A percentile compares a stretch with the other conserved stretches of the same genome.
phyloP scores from a whole-genome alignment of 2,888 invertebrate species.

The Lycocerus yunnanus region DNA sequence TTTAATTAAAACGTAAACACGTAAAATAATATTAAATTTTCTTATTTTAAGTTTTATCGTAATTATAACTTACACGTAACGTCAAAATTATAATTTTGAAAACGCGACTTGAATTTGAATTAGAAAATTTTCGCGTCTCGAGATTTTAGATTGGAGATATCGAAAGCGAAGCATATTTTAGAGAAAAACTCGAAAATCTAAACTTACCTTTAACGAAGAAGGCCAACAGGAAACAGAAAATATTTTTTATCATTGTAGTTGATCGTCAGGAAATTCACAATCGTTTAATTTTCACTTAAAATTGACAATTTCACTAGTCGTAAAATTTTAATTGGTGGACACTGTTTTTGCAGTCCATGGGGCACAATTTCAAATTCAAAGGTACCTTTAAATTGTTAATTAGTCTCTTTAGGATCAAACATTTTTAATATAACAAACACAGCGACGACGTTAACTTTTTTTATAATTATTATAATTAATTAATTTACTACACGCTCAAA shows the following conservation, averaged over 20 bases:
- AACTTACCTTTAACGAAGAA: not conserved
- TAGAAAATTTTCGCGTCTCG: not conserved
- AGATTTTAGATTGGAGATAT: not conserved
- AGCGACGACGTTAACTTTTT: not conserved
- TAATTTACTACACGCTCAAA: not conserved
- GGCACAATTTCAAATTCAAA: conserved; percentile 20
- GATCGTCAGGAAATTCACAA: conserved; percentile 7
- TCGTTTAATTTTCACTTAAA: conserved; percentile 12
- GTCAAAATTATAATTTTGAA: not conserved
- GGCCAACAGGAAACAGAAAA: not conserved
- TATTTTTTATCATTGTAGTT: not conserved
- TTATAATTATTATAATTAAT: not conserved
- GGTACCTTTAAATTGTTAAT: conserved; percentile 10
- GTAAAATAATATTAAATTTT: not conserved
- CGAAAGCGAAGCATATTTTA: not conserved
- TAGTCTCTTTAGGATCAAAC: conserved; percentile 4
- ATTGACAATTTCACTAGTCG: conserved; percentile 19
- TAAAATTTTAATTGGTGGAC: conserved; percentile 21
- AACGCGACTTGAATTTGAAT: not conserved
- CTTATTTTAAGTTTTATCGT: conserved; percentile 3
- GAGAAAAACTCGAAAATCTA: not conserved
- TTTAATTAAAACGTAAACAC: not conserved
- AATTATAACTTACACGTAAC: not conserved
- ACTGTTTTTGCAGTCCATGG: conserved; percentile 8
- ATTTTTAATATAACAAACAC: conserved; percentile 3